Evolutionary conservation across 2,888 invertebrate genomes (phyloP), one percentile per base, ranked within the genome.

Genomic region (Drosophila meridionalis): DNA sequence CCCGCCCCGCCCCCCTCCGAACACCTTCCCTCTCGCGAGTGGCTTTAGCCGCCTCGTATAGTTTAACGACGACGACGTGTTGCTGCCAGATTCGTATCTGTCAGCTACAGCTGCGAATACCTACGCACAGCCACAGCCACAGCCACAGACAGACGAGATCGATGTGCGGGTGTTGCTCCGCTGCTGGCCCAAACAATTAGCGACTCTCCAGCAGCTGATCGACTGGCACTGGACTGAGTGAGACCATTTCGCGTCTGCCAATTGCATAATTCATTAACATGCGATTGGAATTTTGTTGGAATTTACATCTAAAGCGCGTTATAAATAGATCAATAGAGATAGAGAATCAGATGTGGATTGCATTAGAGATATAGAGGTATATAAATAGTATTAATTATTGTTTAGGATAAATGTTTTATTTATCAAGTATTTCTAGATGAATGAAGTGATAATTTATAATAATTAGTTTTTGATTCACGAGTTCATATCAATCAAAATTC

Each of bases 61-160:
- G 87, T 79, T 87, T 87, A 87, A 87, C 87, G 89, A 87, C 80
- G 66, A 73, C 90, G 78, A 87, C 87, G 87, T 87, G 87, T 90
- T 73, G 74, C 70, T 68, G 73, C 72, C 85, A 89, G 90, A 84
- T 84, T 71, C 57, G 67, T 79, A 85, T 85, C 85, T 79, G 9
- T 8, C 38, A 85, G 88, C 75, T 75, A 73, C 77, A 81, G 82
- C 83, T 83, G 72, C 72, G 52, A 68, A 67, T 67, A 66, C 32
- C 76, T 70, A 65, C 69, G 20, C 55, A 34, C 9, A 14, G 34
- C 20, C 38, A 63, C 57, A 62, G 48, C 43, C 20, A 12, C 12
- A 38, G 38, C 8, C 36, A 8, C 36, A 36, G 36, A 20, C 20
- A 20, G 20, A 20, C 20, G 20, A 20, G 40, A 26, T 63, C 69